Base-by-base conservation (phyloP, 2,797 vertebrate genomes). In the Carapus acus region DNA sequence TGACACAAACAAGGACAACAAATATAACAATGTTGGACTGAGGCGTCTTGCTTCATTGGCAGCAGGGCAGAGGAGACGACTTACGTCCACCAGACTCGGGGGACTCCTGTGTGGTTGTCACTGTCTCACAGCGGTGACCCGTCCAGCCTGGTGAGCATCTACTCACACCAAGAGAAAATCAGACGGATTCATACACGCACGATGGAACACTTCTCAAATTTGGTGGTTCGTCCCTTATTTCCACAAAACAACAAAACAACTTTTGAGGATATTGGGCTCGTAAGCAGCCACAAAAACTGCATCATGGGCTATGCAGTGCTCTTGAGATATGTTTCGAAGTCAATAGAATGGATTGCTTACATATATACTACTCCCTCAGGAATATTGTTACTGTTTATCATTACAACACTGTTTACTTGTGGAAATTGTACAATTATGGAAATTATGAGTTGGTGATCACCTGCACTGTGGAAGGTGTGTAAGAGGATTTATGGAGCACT, bases 401-500 rank as follows among this genome's bases (percentile, higher is more conserved):
- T n/a, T n/a, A n/a, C n/a, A n/a, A n/a, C n/a, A n/a, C n/a, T n/a
- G n/a, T n/a, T n/a, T n/a, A n/a, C n/a, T n/a, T n/a, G n/a, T n/a
- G n/a, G n/a, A n/a, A n/a, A n/a, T n/a, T n/a, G n/a, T n/a, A n/a
- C n/a, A n/a, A n/a, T n/a, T n/a, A n/a, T n/a, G n/a, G n/a, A n/a
- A n/a, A n/a, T n/a, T n/a, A n/a, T n/a, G n/a, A n/a, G n/a, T n/a
- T n/a, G n/a, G n/a, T 49, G 37, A 88, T 88, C 70, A 96, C 94
- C 88, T 90, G 91, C 94, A 96, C 69, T 94, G 88, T 0, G 94
- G 94, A 59, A 94, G 91, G 55, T 86, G 85, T 0, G 86, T 89
- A 58, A 68, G 64, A n/a, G 80, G 73, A 14, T 92, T 87, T 58
- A 95, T 85, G 21, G 88, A 85, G 68, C 95, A 98, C 62, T 91